Conservation (phyloP, 1,140 invertebrate genomes). For the Neotoxoptera formosana region DNA sequence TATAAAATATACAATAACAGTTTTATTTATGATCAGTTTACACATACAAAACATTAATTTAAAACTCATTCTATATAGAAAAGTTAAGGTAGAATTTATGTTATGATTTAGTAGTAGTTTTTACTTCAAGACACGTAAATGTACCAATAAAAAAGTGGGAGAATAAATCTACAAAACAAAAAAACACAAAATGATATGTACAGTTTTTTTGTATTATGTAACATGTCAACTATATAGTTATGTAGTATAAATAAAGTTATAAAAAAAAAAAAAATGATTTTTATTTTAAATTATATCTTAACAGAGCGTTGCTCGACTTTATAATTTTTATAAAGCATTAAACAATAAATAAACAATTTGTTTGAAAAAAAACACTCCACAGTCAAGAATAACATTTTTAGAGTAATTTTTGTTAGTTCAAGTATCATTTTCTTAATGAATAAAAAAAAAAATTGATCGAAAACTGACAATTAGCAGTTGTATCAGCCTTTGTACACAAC, state of each 20-base stretch:
- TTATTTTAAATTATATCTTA: neutral
- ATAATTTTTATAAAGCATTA: constrained; percentile 23
- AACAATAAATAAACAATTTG: neutral
- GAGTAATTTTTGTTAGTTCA: neutral
- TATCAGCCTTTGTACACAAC: constrained; percentile 51
- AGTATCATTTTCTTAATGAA: neutral
- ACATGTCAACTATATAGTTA: constrained; percentile 40
- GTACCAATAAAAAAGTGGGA: neutral
- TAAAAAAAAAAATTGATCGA: neutral
- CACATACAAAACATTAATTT: constrained; percentile 24
- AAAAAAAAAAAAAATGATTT: constrained; percentile 14
- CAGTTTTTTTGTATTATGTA: constrained; percentile 41
- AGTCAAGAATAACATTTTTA: neutral
- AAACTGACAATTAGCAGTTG: constrained; percentile 22
- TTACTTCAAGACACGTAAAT: constrained; percentile 25
- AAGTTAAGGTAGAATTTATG: neutral
- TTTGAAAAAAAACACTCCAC: neutral
- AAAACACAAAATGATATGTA: constrained; percentile 53
- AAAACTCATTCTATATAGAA: constrained; percentile 21
- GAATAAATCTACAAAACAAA: constrained; percentile 13
- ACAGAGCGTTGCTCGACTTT: constrained; percentile 13
- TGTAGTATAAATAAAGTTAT: constrained; percentile 25
- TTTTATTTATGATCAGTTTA: constrained; percentile 19
- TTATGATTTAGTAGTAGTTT: constrained; percentile 26
- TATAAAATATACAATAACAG: constrained; percentile 36